A percentile compares a stretch with the other conserved stretches of the same genome.
These are phyloP conservation scores for Paramuricea clavata DNA, from an alignment of 92 coral and sea anemone species.

Conservation along the genomic window DNA sequence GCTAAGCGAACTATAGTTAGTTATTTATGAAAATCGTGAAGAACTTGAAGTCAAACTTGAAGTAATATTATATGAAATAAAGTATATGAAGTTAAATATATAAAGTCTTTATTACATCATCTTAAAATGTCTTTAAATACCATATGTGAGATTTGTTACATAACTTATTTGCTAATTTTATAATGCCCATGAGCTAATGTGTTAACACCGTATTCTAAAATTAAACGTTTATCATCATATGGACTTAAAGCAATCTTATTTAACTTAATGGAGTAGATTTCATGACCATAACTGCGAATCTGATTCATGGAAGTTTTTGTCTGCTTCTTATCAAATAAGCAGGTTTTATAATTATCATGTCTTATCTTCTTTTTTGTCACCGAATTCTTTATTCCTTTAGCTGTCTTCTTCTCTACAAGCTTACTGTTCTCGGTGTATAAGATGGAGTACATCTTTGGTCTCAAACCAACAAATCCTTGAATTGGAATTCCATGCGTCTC, in stretches of 20 bases:
- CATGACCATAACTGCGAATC: slow-evolving; percentile 57
- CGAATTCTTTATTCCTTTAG: slow-evolving; percentile 55
- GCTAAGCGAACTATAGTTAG: no score
- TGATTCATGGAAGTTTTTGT: slow-evolving; percentile 62
- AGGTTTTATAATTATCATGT: slow-evolving; percentile 53
- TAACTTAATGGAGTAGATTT: slow-evolving; percentile 48
- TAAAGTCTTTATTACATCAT: no score
- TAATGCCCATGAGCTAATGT: slow-evolving; percentile 6
- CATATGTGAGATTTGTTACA: no score
- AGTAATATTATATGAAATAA: no score
- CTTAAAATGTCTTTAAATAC: no score
- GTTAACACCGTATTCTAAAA: slow-evolving; percentile 32
- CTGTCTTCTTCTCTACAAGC: slow-evolving; percentile 45
- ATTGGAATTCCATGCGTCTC: slow-evolving; percentile 65
- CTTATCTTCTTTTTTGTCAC: slow-evolving; percentile 52
- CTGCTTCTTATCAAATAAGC: slow-evolving; percentile 55
- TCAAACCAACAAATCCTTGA: slow-evolving; percentile 28
- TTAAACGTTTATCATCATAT: slow-evolving; percentile 59
- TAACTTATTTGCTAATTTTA: no score
- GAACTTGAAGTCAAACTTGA: no score
- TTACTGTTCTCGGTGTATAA: slow-evolving; percentile 42
- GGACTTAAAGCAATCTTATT: slow-evolving; percentile 45
- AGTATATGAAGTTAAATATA: no score
- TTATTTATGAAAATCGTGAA: no score
- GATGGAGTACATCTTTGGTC: slow-evolving; percentile 59